A percentile compares a stretch with the other conserved stretches of the same genome.
Conservation (phyloP, 2,113 vertebrate species). For the Rhizomys pruinosus region DNA sequence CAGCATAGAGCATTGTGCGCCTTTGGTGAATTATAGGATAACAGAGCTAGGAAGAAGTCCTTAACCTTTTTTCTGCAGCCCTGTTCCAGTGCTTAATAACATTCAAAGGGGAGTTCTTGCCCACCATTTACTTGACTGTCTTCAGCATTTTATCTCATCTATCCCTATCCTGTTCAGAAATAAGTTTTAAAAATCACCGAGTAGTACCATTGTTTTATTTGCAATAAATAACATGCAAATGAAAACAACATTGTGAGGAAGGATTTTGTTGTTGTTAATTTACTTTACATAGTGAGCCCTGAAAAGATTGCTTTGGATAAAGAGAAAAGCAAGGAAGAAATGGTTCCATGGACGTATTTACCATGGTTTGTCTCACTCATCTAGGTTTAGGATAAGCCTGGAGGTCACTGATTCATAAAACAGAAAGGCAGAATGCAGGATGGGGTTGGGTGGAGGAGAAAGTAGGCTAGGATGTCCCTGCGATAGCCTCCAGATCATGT, state of each 20-base stretch:
- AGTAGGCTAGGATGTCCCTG: neutral
- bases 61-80: slow-evolving; percentile 71
- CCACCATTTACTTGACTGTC: slow-evolving; percentile 38
- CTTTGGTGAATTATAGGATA: slow-evolving; percentile 80
- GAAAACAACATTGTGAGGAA: slow-evolving; percentile 30
- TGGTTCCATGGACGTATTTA: neutral
- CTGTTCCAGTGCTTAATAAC: slow-evolving; percentile 64
- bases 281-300: slow-evolving; percentile 22
- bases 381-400: slow-evolving; percentile 53
- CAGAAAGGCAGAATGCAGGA: slow-evolving; percentile 7
- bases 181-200: slow-evolving; percentile 57
- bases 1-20: slow-evolving; percentile 78
- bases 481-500: slow-evolving; percentile 68
- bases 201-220: slow-evolving; percentile 50
- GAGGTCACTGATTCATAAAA: neutral
- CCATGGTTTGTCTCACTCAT: neutral
- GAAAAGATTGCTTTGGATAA: slow-evolving; percentile 48
- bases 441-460: neutral
- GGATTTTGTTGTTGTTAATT: neutral
- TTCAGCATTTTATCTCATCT: slow-evolving; percentile 54
- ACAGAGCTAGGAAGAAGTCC: slow-evolving; percentile 69
- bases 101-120: slow-evolving; percentile 46
- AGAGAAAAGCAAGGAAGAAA: slow-evolving; percentile 37
- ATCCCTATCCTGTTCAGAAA: slow-evolving; percentile 51
- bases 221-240: slow-evolving; percentile 25